Evolutionary conservation across 2,113 vertebrate species (phyloP).

Genomic region (Ammodytes marinus): DNA sequence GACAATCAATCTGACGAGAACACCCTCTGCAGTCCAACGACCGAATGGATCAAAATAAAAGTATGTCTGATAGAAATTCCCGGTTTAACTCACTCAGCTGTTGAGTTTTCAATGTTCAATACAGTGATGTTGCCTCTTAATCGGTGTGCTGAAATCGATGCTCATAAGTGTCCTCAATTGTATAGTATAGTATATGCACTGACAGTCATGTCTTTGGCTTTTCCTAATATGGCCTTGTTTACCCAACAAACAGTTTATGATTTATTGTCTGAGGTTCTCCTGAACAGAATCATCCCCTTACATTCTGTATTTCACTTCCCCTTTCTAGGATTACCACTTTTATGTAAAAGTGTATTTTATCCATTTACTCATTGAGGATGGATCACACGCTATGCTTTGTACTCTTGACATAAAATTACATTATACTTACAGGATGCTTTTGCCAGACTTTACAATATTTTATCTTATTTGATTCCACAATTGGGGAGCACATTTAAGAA

Average conservation of each 20-base stretch:
- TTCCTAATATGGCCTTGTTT: conserved; percentile 6
- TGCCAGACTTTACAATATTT: conserved; percentile 10
- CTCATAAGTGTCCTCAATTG: not conserved
- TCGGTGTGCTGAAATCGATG: not conserved
- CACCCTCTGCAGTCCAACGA: not conserved
- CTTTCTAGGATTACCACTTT: conserved; percentile 10
- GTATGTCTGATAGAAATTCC: not conserved
- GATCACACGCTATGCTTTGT: conserved; percentile 11
- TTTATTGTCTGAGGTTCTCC: conserved; percentile 13
- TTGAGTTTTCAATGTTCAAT: conserved; percentile 4
- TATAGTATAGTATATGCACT: not conserved
- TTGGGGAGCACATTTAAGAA: not conserved
- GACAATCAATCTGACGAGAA: conserved; percentile 14
- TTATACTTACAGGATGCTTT: not conserved
- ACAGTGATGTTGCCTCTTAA: not conserved
- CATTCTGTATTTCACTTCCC: conserved; percentile 7
- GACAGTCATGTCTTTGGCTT: not conserved
- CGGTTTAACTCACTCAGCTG: not conserved
- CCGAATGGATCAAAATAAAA: not conserved
- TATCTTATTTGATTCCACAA: not conserved
- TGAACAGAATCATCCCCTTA: conserved; percentile 5
- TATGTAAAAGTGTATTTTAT: conserved; percentile 10
- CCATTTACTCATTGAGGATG: conserved; percentile 17
- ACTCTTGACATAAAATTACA: conserved; percentile 4
- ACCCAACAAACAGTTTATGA: not conserved